These are phyloP conservation scores for Meriones unguiculatus DNA, from an alignment of 2,113 vertebrate species.

Conservation along the genomic window DNA sequence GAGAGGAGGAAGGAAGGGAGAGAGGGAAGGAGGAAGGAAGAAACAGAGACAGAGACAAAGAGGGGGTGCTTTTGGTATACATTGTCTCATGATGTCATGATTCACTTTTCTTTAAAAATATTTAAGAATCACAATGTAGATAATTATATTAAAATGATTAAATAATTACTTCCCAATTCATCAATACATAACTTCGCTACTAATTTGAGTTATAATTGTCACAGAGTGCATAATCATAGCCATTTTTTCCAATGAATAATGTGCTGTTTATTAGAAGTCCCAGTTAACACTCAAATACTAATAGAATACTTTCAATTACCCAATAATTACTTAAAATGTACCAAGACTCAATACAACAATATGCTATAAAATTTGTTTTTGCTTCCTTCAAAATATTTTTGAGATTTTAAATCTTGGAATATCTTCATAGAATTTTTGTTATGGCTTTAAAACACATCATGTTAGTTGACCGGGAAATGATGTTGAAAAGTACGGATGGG, in stretches of 20 bases:
- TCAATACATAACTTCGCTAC: background rate
- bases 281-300: background rate
- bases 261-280: background rate
- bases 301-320: background rate
- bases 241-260: background rate
- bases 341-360: background rate
- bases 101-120: background rate
- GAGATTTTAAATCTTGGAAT: background rate
- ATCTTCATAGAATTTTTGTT: background rate
- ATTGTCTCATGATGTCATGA: background rate
- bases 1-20: too few species aligned
- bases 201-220: background rate
- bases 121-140: background rate
- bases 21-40: background rate
- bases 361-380: background rate
- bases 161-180: background rate
- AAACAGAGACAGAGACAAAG: background rate
- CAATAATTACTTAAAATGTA: background rate
- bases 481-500: background rate
- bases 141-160: constrained; percentile 6
- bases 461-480: background rate
- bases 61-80: background rate
- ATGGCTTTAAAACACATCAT: background rate
- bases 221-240: background rate
- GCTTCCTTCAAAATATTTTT: background rate